Base-by-base conservation (phyloP, 2,113 vertebrate species). In the Ammospiza caudacuta region DNA sequence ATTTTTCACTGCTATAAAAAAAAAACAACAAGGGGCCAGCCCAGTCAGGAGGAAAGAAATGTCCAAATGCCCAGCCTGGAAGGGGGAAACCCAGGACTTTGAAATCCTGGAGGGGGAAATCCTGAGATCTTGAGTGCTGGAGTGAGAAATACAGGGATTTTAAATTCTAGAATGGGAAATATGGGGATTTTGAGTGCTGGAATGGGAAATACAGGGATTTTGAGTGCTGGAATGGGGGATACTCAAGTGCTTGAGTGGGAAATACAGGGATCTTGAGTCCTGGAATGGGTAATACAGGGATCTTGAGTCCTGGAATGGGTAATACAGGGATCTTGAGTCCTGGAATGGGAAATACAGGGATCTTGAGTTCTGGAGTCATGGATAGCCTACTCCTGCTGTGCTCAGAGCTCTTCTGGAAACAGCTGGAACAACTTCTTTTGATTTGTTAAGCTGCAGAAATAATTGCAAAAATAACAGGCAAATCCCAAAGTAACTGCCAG, bases 351-450 rank as follows among this genome's bases (percentile, higher is more conserved):
- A 37, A 37, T 47, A 5, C 10, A 2, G 57, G 27, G 3, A 6
- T 5, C 5, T 54, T 1, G 2, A 29, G 10, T n/a, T 1, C 39
- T 19, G 4, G 41, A 3, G 12, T n/a, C 35, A 1, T 2, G 3
- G 70, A 16, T 19, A 25, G 12, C 33, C 41, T 33, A 0, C 20
- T 57, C 20, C 58, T 57, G 58, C 37, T 6, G 35, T 4, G 41
- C 21, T 44, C 81, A 70, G 57, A 75, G 63, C 52, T 76, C 63
- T 23, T 18, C 28, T 67, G 59, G 68, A 58, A 67, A 27, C 16
- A 46, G 29, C 16, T 15, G 15, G 3, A 57, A 37, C 33, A 52
- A 11, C 29, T 35, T 19, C 5, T 2, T 61, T 57, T 57, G 77
- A 46, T 51, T 85, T 41, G 46, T 23, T 41, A 15, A 46, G 77